Evolutionary conservation across 2,113 vertebrate species (phyloP), one percentile per base, ranked within the genome.

Genomic region (Cacatua alba): DNA sequence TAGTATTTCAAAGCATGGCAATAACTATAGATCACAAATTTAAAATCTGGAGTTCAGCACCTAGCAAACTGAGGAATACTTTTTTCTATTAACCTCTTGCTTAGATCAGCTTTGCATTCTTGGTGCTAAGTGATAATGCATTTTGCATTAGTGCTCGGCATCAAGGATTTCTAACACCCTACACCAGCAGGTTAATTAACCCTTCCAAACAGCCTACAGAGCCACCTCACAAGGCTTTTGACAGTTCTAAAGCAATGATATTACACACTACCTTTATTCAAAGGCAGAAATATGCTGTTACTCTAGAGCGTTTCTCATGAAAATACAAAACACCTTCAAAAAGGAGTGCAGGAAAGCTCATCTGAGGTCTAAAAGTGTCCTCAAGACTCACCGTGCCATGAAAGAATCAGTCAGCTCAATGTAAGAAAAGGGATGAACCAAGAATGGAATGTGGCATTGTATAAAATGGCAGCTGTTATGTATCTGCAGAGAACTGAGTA

Each of bases 1-100:
- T 33, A 92, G 71, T 78, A 90, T 91, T 94, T 94, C 87, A 93
- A 94, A 91, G 70, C 60, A 90, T 29, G 29, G 70, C 69, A 88
- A 51, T 86, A 97, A 91, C 70, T 65, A 82, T 2, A 59, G 68
- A 85, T 43, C 33, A 46, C 20, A 59, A 75, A 82, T 88, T 93
- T 85, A 86, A 86, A 97, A 94, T 75, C 79, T 70, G 83, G 52
- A 93, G 52, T 88, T 75, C 37, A 81, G 64, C 74, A 75, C 17
- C 28, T 5, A 86, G 33, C 13, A 77, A 92, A 90, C 10, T 18
- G 52, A 82, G 59, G 57, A 90, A 86, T 59, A 82, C 55, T 72
- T 43, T 5, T 5, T 7, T 21, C 51, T 74, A 74, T 64, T 55
- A 90, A 83, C 19, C n/a, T 85, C 65, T 78, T 74, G 46, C 39